These are phyloP conservation scores for Notocelia uddmanniana DNA, from an alignment of 2,888 invertebrate species.

Conservation along the genomic window DNA sequence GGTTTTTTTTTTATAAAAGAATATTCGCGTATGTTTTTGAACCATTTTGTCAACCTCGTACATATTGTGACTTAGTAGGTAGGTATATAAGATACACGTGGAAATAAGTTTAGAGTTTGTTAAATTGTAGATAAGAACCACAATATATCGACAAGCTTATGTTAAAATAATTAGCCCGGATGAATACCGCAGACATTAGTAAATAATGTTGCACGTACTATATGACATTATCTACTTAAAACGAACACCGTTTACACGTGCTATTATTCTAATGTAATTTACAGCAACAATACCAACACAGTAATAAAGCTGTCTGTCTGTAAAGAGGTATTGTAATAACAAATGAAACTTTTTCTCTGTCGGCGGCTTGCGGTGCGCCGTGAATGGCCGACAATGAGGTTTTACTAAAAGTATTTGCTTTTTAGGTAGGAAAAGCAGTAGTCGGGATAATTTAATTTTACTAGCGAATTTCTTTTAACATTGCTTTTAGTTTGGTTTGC, in stretches of 20 bases:
- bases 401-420: constrained; percentile 6
- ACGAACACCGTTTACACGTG: constrained; percentile 1
- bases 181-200: constrained; percentile 8
- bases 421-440: background rate
- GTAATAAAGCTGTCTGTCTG: constrained; percentile 26
- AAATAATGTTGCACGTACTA: constrained; percentile 1
- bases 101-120: background rate
- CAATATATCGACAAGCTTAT: constrained; percentile 5
- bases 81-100: background rate
- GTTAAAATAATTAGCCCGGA: constrained; percentile 19
- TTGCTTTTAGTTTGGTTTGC: background rate
- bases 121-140: background rate
- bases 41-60: no score
- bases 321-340: constrained; percentile 19
- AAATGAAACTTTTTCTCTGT: constrained; percentile 31
- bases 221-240: background rate
- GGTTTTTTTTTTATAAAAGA: no score
- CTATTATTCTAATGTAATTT: constrained; percentile 36
- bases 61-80: background rate
- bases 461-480: background rate
- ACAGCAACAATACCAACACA: constrained; percentile 21
- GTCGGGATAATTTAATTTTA: background rate
- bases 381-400: constrained; percentile 19
- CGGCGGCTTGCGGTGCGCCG: background rate
- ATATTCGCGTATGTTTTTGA: no score